Conservation (phyloP, 92 coral and sea anemone genomes). For the Porites lobata region DNA sequence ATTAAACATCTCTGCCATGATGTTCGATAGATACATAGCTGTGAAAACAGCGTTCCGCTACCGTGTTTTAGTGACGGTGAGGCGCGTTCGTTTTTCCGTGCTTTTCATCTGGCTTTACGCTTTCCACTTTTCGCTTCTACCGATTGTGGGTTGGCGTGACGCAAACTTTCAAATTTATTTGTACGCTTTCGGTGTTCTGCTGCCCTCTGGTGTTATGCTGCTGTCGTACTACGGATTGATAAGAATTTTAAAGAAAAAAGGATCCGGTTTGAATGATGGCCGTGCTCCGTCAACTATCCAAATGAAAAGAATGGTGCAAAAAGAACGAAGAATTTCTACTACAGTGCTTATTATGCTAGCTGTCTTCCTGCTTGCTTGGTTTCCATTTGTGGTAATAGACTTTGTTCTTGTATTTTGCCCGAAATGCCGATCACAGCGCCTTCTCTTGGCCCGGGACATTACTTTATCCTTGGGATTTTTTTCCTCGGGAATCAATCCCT, state of each 20-base stretch:
- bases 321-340: conserved; percentile 70
- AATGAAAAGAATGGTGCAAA: conserved; percentile 58
- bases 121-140: conserved; percentile 72
- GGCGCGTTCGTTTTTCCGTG: conserved; percentile 64
- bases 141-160: conserved; percentile 78
- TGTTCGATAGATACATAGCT: conserved; percentile 80
- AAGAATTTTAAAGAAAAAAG: conserved; percentile 65
- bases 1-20: conserved; percentile 78
- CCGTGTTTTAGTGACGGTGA: conserved; percentile 65
- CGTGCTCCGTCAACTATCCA: conserved; percentile 49
- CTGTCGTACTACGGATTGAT: conserved; percentile 67
- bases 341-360: conserved; percentile 80
- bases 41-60: conserved; percentile 75
- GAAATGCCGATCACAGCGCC: conserved; percentile 61
- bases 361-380: conserved; percentile 77
- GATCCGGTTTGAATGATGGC: conserved; percentile 43
- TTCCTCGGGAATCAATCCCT: conserved; percentile 81
- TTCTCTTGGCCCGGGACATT: conserved; percentile 78
- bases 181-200: conserved; percentile 73
- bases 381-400: conserved; percentile 83
- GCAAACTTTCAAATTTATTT: conserved; percentile 78
- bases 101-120: conserved; percentile 70
- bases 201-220: conserved; percentile 75
- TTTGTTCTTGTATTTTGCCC: conserved; percentile 76
- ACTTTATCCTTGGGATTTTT: conserved; percentile 80